Evolutionary conservation across 2,113 vertebrate species (phyloP).

Genomic region (Willisornis vidua): DNA sequence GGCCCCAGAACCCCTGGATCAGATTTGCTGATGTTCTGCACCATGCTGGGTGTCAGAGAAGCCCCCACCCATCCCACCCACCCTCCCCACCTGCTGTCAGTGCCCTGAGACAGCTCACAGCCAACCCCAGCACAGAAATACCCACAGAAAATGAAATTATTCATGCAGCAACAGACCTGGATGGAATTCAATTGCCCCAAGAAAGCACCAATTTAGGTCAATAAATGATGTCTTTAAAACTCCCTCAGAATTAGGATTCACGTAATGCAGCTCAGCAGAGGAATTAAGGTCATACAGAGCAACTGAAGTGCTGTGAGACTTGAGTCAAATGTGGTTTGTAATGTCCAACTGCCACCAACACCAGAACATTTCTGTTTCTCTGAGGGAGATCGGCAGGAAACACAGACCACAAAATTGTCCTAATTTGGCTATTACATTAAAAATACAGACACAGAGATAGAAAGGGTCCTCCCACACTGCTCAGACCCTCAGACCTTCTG

Average conservation of each 20-base stretch:
- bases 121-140: not conserved
- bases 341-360: not conserved
- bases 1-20: not conserved
- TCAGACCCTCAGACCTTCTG: not conserved
- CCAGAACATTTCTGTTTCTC: not conserved
- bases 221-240: not conserved
- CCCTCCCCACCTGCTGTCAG: not conserved
- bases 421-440: not conserved
- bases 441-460: not conserved
- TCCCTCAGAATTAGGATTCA: not conserved
- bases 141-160: not conserved
- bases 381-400: not conserved
- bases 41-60: not conserved
- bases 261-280: accelerated
- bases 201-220: not conserved
- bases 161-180: not conserved
- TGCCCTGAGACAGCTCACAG: not conserved
- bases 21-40: not conserved
- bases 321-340: not conserved
- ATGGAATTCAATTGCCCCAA: not conserved
- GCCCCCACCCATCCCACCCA: not conserved
- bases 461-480: not conserved
- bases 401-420: not conserved
- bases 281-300: not conserved
- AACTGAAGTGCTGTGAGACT: not conserved